These are phyloP conservation scores for Acrobasis consociella DNA, from an alignment of 2,888 invertebrate genomes.

Conservation along the genomic window DNA sequence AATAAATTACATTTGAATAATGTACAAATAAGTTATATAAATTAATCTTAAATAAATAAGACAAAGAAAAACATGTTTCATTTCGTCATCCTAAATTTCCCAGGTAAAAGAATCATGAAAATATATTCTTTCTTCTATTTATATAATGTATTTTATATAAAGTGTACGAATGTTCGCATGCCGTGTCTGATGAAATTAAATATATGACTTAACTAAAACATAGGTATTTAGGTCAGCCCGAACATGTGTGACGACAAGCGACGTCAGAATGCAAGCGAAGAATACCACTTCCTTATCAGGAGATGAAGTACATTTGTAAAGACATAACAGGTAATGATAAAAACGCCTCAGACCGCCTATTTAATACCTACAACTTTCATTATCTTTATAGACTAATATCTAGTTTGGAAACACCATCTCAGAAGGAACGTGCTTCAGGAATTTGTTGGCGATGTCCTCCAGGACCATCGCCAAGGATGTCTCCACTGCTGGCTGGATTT, in stretches of 20 bases:
- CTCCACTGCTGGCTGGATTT: slow-evolving; percentile 84
- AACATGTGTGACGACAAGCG: no score
- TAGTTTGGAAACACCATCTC: slow-evolving; percentile 75
- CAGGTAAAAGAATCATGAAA: background rate
- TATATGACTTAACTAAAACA: no score
- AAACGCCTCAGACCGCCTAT: no score
- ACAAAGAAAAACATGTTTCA: background rate
- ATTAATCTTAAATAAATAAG: background rate
- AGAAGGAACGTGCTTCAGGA: slow-evolving; percentile 70
- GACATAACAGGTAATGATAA: no score
- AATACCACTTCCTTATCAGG: no score
- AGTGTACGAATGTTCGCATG: no score
- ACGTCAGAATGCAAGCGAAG: no score
- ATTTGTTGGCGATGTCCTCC: slow-evolving; percentile 82
- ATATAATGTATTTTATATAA: no score
- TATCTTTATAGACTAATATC: background rate
- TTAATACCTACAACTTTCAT: no score
- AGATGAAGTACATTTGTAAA: no score
- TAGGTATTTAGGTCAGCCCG: no score
- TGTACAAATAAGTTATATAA: slow-evolving; percentile 5
- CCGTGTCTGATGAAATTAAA: no score
- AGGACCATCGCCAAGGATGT: slow-evolving; percentile 82
- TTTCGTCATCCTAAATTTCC: background rate
- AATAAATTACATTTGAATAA: background rate
- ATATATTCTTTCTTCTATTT: background rate